phyloP scores from a whole-genome alignment of 2,888 invertebrate genomes.

The Drosophila prolongata region DNA sequence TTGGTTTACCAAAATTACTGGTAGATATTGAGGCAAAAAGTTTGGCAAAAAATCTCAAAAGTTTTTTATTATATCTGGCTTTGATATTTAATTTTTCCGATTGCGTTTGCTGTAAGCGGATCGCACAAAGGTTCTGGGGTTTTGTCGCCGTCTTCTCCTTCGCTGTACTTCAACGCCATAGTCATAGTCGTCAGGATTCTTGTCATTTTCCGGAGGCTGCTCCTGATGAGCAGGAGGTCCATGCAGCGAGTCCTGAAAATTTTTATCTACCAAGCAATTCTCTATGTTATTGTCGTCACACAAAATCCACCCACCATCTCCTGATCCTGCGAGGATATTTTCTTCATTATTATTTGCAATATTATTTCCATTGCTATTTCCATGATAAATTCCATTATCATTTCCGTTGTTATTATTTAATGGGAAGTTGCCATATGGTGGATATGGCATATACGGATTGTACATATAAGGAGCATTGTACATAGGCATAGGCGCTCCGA shows the following conservation, averaged over 20 bases:
- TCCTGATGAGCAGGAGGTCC: constrained; percentile 38
- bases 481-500: constrained; percentile 40
- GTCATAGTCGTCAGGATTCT: constrained; percentile 23
- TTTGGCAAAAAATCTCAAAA: constrained; percentile 7
- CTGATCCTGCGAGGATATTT: neutral
- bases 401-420: neutral
- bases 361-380: neutral
- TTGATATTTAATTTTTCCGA: constrained; percentile 3
- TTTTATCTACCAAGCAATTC: constrained; percentile 47
- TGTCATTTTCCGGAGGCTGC: neutral
- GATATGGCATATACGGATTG: constrained; percentile 20
- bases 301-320: constrained; percentile 41
- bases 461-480: constrained; percentile 24
- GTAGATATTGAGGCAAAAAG: neutral
- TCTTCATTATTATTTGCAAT: neutral
- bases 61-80: neutral
- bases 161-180: constrained; percentile 49
- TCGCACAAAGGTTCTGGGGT: constrained; percentile 51
- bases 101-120: constrained; percentile 71
- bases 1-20: neutral
- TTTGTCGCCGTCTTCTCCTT: constrained; percentile 49
- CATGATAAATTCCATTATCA: neutral
- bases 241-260: neutral
- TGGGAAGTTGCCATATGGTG: neutral
- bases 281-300: constrained; percentile 54